These are phyloP conservation scores for Eupithecia vulgata DNA, from an alignment of 2,888 invertebrate species.

Conservation along the genomic window DNA sequence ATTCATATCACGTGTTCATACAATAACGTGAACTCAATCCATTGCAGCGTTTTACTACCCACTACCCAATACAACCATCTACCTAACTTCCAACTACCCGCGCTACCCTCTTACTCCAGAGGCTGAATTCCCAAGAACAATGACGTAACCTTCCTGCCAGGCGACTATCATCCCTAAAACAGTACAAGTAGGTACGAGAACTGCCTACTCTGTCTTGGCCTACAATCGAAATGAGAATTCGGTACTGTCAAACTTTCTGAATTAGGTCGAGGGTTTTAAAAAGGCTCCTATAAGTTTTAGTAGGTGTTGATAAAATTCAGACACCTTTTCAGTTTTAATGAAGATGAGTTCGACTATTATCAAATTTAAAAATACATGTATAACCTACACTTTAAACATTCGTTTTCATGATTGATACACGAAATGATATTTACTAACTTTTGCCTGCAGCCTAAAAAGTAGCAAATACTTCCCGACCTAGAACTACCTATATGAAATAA, in stretches of 20 bases:
- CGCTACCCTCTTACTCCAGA: conserved; percentile 35
- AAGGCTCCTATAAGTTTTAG: conserved; percentile 35
- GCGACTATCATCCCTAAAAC: conserved; percentile 47
- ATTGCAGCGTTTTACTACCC: conserved; percentile 12
- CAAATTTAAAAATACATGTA: neutral
- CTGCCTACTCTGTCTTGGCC: conserved; percentile 47
- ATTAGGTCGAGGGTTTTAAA: conserved; percentile 64
- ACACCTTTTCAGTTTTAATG: conserved; percentile 4
- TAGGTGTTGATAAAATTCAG: conserved; percentile 18
- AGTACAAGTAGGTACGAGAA: conserved; percentile 44
- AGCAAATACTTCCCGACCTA: too few relatives aligned
- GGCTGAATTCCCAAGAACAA: conserved; percentile 52
- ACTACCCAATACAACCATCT: neutral
- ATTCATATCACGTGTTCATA: conserved; percentile 11
- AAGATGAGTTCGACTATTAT: neutral
- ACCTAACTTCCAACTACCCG: neutral
- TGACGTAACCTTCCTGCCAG: conserved; percentile 47
- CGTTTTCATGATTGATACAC: neutral
- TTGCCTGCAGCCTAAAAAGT: too few relatives aligned
- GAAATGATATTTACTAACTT: neutral
- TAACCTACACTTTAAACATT: neutral
- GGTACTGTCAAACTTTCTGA: conserved; percentile 60
- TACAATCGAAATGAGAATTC: conserved; percentile 65
- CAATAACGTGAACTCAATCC: conserved; percentile 9
- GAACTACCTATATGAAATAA: too few relatives aligned